Base-by-base conservation (phyloP, 2,888 invertebrate genomes). In the Maniola hyperantus region DNA sequence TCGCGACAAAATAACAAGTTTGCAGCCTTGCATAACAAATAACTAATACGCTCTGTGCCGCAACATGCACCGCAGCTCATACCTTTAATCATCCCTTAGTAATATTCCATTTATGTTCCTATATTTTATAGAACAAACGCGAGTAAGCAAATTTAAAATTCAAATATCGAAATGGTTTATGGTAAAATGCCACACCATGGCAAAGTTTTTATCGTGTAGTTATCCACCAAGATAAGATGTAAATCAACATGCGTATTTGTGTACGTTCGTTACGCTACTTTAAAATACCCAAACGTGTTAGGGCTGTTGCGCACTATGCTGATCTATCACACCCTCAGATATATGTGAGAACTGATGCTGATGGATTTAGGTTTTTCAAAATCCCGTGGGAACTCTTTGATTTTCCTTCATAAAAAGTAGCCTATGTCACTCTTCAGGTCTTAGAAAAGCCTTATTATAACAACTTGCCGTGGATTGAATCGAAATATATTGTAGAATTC, bases 241-340 rank as follows among this genome's bases (percentile, higher is more conserved):
- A 88, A 87, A 88, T 88, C 88, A 87, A 85, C 81, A 81, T 58
- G 60, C 69, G 73, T 58, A 85, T 87, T 85, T 86, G 81, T 87
- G 68, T 68, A 58, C 72, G 66, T 74, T 74, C 74, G 71, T 76
- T 74, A 73, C 64, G 63, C 61, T 42, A 64, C 68, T 71, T 69
- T 69, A 51, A 72, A 72, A 71, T 67, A 67, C 62, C 69, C 65
- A 72, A 72, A 65, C 65, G 20, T 26, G 10, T 69, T 18, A 57
- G 48, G 64, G 15, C 15, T 20, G 1, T 13, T 48, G 8, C 39
- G 39, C 69, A 69, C 55, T 20, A 2, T 11, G 6, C 13, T 1
- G 20, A n/a, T 1, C 6, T 46, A 48, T 33, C 5, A 6, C 26
- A 62, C 36, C 5, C 5, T 48, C 48, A 8, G 8, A 1, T 34